Evolutionary conservation across 2,888 invertebrate genomes (phyloP).

Genomic region (Tribolium freemani): DNA sequence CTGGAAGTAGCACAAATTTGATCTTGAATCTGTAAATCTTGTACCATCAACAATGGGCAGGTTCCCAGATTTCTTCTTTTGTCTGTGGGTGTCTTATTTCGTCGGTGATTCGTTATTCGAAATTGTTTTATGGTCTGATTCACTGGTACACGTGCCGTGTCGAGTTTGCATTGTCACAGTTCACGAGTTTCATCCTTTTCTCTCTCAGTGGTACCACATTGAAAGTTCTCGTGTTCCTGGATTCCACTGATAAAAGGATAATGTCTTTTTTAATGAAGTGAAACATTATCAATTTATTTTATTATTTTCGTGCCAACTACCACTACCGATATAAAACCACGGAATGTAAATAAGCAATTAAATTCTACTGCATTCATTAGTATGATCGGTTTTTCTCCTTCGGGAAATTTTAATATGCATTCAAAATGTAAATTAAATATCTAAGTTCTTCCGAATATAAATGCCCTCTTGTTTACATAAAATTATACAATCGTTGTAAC

Average conservation of each 20-base stretch:
- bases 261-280: conserved; percentile 5
- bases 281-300: conserved; percentile 6
- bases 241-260: neutral
- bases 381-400: conserved; percentile 26
- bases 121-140: conserved; percentile 31
- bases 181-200: conserved; percentile 7
- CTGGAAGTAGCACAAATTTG: neutral
- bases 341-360: conserved; percentile 41
- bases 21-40: neutral
- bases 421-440: conserved; percentile 39
- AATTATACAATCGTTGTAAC: conserved; percentile 26
- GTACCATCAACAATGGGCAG: conserved; percentile 2
- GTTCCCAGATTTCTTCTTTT: conserved; percentile 25
- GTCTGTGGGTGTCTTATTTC: conserved; percentile 21
- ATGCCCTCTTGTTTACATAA: conserved; percentile 30
- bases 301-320: conserved; percentile 19
- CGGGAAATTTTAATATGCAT: conserved; percentile 39
- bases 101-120: conserved; percentile 1
- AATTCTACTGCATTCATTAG: conserved; percentile 36
- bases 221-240: neutral
- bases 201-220: neutral
- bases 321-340: conserved; percentile 25
- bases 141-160: conserved; percentile 19
- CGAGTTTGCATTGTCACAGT: conserved; percentile 27
- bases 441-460: conserved; percentile 30